phyloP scores from a whole-genome alignment of 2,797 vertebrate genomes.

The Neomorphus geoffroyi region DNA sequence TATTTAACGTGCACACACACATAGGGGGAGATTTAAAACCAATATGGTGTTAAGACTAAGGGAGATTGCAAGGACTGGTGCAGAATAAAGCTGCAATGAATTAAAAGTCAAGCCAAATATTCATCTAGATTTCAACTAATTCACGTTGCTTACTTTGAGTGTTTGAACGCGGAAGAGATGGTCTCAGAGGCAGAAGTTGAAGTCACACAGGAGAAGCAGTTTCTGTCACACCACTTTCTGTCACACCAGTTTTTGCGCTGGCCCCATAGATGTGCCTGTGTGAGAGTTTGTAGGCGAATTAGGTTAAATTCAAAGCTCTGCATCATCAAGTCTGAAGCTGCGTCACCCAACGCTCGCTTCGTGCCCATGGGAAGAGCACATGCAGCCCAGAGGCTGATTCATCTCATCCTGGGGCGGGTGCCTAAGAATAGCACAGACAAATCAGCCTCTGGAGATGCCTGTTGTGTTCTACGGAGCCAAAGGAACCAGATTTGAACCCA shows the following conservation, averaged over 20 bases:
- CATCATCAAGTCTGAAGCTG: neutral
- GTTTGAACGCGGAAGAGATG: neutral
- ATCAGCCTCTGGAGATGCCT: neutral
- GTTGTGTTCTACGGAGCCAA: neutral
- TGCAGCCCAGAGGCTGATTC: neutral
- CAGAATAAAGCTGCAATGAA: neutral
- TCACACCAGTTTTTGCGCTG: neutral
- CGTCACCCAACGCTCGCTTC: neutral
- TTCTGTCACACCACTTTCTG: neutral
- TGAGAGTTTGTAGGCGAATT: neutral
- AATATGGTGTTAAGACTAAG: neutral
- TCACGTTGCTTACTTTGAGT: neutral
- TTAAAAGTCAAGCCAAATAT: neutral
- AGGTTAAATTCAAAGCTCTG: neutral
- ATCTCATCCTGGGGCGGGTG: neutral
- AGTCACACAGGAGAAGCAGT: neutral
- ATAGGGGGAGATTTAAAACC: neutral
- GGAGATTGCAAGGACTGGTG: neutral
- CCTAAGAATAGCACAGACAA: neutral
- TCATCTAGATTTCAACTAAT: neutral
- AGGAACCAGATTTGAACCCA: neutral
- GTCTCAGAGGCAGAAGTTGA: neutral
- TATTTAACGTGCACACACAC: neutral
- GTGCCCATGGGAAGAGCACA: neutral
- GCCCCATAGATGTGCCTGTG: neutral